These are phyloP conservation scores for Cardiocondyla obscurior DNA, from an alignment of 1,140 invertebrate genomes.

Conservation along the genomic window DNA sequence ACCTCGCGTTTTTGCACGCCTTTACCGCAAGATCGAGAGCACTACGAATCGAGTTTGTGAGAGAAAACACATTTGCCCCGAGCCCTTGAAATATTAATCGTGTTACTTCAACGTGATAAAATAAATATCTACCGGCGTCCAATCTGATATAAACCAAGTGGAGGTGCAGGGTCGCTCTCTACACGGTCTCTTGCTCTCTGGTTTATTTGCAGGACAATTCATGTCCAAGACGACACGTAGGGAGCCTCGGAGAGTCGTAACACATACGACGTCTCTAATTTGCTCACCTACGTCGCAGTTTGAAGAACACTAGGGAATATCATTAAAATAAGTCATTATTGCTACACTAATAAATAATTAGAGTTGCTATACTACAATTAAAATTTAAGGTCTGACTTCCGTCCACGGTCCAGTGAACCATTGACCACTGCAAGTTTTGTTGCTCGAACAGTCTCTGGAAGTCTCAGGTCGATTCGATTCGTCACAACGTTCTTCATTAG, in stretches of 20 bases:
- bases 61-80: background rate
- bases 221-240: conserved; percentile 80
- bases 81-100: background rate
- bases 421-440: conserved; percentile 86
- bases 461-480: conserved; percentile 84
- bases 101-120: background rate
- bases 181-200: conserved; percentile 81
- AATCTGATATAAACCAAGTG: conserved; percentile 87
- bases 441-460: conserved; percentile 86
- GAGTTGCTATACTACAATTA: too few relatives aligned
- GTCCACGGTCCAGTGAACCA: conserved; percentile 90
- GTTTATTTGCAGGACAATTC: conserved; percentile 81
- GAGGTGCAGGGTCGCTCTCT: conserved; percentile 84
- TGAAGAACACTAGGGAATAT: conserved; percentile 86
- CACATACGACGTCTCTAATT: conserved; percentile 86
- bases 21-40: conserved; percentile 85
- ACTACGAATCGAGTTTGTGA: conserved; percentile 73
- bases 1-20: conserved; percentile 86
- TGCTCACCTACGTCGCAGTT: conserved; percentile 87
- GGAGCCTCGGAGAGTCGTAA: conserved; percentile 78
- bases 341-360: conserved; percentile 66
- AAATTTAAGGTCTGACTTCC: conserved; percentile 78
- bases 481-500: conserved; percentile 81
- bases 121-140: conserved; percentile 83
- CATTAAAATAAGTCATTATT: conserved; percentile 62